These are phyloP conservation scores for Nemapogon koenigi DNA, from an alignment of 2,888 invertebrate genomes.

Conservation along the genomic window DNA sequence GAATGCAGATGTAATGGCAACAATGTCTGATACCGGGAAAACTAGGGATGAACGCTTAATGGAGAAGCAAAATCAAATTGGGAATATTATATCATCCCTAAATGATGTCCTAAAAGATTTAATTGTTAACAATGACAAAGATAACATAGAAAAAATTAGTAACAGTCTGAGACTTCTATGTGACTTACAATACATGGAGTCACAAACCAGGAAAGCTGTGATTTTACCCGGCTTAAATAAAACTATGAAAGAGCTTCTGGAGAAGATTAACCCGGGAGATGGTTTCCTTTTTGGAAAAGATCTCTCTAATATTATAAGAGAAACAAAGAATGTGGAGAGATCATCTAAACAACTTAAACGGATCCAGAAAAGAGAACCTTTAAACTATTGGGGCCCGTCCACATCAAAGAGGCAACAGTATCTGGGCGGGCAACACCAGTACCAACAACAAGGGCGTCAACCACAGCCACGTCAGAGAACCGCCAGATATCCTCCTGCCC, in stretches of 20 bases:
- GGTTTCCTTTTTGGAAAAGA: neutral
- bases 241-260: conserved; percentile 3
- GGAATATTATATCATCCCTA: neutral
- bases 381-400: conserved; percentile 6
- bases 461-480: neutral
- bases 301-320: neutral
- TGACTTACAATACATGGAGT: neutral
- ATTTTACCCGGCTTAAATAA: conserved; percentile 1
- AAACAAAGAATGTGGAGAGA: neutral
- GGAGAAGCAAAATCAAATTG: conserved; percentile 1
- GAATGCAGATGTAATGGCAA: neutral
- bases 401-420: neutral
- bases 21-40: neutral
- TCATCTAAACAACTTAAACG: neutral
- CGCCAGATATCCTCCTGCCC: neutral
- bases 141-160: neutral
- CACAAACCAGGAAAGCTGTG: conserved; percentile 2
- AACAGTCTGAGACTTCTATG: neutral
- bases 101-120: neutral
- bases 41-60: neutral
- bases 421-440: conserved; percentile 1
- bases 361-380: neutral
- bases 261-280: neutral
- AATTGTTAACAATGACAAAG: neutral
- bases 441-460: neutral